Percentiles rank a stretch among this genome's conserved stretches.
Conservation (phyloP, 2,888 invertebrate species). For the Zygogramma bicolorata region DNA sequence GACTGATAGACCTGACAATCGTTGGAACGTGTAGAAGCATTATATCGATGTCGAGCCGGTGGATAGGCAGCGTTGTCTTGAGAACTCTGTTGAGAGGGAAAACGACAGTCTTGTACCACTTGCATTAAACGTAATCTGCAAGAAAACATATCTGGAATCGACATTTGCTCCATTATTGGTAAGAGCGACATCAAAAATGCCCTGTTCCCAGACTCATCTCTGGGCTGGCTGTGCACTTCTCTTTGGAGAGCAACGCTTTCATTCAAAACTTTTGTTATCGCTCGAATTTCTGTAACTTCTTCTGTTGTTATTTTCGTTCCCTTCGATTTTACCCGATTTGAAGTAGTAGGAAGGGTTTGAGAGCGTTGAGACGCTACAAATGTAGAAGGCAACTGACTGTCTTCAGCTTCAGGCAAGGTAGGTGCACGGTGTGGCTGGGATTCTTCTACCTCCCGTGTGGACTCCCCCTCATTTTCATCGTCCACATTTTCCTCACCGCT, state of each 20-base stretch:
- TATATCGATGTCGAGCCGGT: background rate
- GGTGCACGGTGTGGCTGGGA: conserved; percentile 8
- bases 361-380: conserved; percentile 8
- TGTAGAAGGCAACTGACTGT: conserved; percentile 16
- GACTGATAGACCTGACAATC: background rate
- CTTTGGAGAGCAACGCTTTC: conserved; percentile 12
- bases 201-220: background rate
- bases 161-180: conserved; percentile 18
- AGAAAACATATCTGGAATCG: conserved; percentile 14
- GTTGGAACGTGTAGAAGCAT: background rate
- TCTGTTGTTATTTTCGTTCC: background rate
- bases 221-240: conserved; percentile 10
- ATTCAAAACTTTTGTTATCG: conserved; percentile 8
- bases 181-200: conserved; percentile 18
- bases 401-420: background rate
- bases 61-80: conserved; percentile 18
- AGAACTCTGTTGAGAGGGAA: conserved; percentile 11
- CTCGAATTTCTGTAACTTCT: background rate
- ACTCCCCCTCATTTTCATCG: conserved; percentile 16
- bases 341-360: conserved; percentile 8
- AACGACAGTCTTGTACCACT: conserved; percentile 14
- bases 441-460: conserved; percentile 11
- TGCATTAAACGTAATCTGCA: too few species aligned
- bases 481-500: conserved; percentile 12
- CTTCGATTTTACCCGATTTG: background rate